Evolutionary conservation across 1,140 invertebrate genomes (phyloP).

Genomic region (Drosophila bocqueti): DNA sequence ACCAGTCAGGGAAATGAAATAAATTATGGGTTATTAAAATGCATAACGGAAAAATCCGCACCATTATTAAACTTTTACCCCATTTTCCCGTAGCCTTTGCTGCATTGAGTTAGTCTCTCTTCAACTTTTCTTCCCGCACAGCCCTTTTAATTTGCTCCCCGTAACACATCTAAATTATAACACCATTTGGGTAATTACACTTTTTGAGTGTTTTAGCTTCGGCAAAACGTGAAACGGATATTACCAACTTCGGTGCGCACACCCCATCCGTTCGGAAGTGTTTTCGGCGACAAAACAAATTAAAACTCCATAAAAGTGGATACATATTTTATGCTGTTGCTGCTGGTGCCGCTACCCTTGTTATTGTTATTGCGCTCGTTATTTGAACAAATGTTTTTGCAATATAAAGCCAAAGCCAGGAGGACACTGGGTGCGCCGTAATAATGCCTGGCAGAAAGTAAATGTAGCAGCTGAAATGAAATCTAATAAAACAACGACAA

Average conservation of each 20-base stretch:
- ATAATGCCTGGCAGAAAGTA: conserved; percentile 62
- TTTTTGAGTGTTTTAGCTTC: conserved; percentile 75
- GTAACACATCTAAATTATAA: conserved; percentile 75
- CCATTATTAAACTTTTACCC: conserved; percentile 21
- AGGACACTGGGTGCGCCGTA: conserved; percentile 24
- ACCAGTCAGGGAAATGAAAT: conserved; percentile 6
- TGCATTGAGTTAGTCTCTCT: conserved; percentile 28
- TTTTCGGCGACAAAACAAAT: conserved; percentile 81
- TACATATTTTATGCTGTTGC: conserved; percentile 74
- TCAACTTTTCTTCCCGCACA: conserved; percentile 45
- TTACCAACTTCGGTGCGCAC: conserved; percentile 39
- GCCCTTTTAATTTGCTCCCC: conserved; percentile 44
- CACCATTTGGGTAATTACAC: conserved; percentile 82
- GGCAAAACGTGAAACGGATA: conserved; percentile 63
- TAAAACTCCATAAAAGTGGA: conserved; percentile 82
- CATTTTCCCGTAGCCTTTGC: neutral
- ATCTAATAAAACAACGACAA: conserved; percentile 76
- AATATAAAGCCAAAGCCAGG: conserved; percentile 56
- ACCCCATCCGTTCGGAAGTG: conserved; percentile 33
- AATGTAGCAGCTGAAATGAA: conserved; percentile 66
- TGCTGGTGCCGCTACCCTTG: conserved; percentile 38
- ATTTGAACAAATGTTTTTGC: conserved; percentile 79
- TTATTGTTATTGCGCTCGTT: conserved; percentile 56
- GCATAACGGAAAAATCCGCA: neutral
- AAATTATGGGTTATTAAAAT: conserved; percentile 6